phyloP scores from a whole-genome alignment of 2,113 vertebrate genomes.

The Acanthochromis polyacanthus region DNA sequence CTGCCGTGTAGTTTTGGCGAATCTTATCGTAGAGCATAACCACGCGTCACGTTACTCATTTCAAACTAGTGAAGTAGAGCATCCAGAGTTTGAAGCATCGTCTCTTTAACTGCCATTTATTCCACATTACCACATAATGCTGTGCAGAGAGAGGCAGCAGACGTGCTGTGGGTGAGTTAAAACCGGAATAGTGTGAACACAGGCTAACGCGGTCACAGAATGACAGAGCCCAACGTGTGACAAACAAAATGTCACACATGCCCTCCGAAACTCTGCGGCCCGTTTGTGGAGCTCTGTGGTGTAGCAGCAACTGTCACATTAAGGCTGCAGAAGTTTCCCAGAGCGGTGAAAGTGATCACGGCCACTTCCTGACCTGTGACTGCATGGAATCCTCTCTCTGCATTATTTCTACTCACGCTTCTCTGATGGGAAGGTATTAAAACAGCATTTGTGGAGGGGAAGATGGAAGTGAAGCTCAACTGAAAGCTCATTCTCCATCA shows the following conservation, averaged over 20 bases:
- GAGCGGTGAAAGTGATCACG: constrained; percentile 27
- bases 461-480: neutral
- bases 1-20: neutral
- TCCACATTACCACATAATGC: neutral
- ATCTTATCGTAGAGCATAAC: neutral
- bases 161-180: constrained; percentile 24
- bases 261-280: constrained; percentile 61
- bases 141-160: neutral
- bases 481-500: neutral
- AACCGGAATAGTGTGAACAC: constrained; percentile 56
- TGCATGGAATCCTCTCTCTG: constrained; percentile 7
- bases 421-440: neutral
- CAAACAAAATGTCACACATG: constrained; percentile 79
- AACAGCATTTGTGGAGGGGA: neutral
- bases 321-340: constrained; percentile 29
- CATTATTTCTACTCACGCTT: neutral
- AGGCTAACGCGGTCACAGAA: constrained; percentile 65
- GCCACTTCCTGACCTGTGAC: constrained; percentile 39
- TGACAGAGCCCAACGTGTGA: constrained; percentile 70
- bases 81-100: neutral
- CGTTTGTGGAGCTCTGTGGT: constrained; percentile 63
- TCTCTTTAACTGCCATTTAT: neutral
- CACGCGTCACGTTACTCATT: neutral
- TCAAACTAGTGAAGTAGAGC: neutral
- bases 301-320: constrained; percentile 66